Conservation (phyloP, 2,113 vertebrate genomes). For the Archilochus colubris region DNA sequence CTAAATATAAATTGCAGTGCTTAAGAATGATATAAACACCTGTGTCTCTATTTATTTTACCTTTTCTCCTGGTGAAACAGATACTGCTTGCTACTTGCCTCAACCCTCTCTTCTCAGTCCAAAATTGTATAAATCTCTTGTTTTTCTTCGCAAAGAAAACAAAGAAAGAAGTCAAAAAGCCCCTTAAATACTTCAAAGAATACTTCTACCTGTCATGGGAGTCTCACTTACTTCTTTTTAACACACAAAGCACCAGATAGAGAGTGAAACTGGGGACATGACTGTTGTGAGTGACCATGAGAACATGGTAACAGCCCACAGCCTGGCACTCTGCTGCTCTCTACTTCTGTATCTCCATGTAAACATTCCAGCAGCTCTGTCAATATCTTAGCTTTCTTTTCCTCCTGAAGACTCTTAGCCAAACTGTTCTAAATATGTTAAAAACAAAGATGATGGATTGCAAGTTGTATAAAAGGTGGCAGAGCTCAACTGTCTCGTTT, state of each 20-base stretch:
- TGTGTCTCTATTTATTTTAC: background rate
- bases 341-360: background rate
- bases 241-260: background rate
- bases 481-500: conserved; percentile 11
- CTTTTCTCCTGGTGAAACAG: background rate
- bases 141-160: background rate
- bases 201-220: background rate
- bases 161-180: background rate
- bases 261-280: background rate
- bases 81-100: background rate
- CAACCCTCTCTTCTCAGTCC: background rate
- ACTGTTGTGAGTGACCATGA: background rate
- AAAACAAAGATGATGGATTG: background rate
- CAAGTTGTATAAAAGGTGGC: background rate
- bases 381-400: background rate
- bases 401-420: background rate
- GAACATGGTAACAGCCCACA: background rate
- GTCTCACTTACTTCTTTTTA: background rate
- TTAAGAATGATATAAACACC: background rate
- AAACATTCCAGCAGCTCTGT: background rate
- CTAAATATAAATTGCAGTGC: background rate
- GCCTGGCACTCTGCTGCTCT: background rate
- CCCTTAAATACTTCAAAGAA: background rate
- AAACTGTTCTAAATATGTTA: conserved; percentile 11
- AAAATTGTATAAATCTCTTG: background rate